A percentile compares a stretch with the other conserved stretches of the same genome.
phyloP scores from a whole-genome alignment of 2,888 invertebrate genomes.

The Scrobipalpa atriplicella region DNA sequence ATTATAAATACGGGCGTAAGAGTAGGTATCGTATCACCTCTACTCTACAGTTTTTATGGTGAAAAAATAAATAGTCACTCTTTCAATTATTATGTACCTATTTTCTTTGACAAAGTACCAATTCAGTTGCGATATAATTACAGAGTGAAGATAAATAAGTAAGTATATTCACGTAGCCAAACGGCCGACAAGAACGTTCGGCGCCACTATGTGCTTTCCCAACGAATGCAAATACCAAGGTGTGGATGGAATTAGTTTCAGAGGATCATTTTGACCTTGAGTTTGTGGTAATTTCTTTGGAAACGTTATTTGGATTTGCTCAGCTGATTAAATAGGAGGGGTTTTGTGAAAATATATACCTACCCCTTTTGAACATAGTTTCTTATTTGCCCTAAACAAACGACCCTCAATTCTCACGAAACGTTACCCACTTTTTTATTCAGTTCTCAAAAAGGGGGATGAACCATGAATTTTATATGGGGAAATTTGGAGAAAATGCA shows the following conservation, averaged over 20 bases:
- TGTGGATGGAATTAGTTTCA: conserved; percentile 9
- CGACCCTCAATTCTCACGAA: not conserved
- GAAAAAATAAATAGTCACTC: too few species aligned
- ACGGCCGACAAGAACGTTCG: conserved; percentile 13
- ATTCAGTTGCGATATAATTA: too few species aligned
- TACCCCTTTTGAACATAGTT: not conserved
- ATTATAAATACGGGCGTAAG: too few species aligned
- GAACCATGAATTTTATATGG: not conserved
- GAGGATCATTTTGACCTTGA: conserved; percentile 1
- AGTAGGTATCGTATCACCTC: too few species aligned
- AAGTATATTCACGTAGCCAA: conserved; percentile 33
- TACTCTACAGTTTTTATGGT: too few species aligned
- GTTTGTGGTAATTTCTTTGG: not conserved
- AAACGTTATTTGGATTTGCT: not conserved
- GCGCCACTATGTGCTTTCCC: conserved; percentile 31
- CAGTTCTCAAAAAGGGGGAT: conserved; percentile 3
- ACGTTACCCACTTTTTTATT: not conserved
- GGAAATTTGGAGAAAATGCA: conserved; percentile 11
- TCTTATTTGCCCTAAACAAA: not conserved
- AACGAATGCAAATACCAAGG: conserved; percentile 29
- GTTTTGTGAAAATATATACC: too few species aligned
- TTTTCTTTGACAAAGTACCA: too few species aligned
- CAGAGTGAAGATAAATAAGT: conserved; percentile 11
- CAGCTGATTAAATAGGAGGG: too few species aligned
- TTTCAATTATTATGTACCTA: too few species aligned